Evolutionary conservation across 2,797 vertebrate species (phyloP), one percentile per base, ranked within the genome.

Genomic region (Heteromormyrus szaboi): DNA sequence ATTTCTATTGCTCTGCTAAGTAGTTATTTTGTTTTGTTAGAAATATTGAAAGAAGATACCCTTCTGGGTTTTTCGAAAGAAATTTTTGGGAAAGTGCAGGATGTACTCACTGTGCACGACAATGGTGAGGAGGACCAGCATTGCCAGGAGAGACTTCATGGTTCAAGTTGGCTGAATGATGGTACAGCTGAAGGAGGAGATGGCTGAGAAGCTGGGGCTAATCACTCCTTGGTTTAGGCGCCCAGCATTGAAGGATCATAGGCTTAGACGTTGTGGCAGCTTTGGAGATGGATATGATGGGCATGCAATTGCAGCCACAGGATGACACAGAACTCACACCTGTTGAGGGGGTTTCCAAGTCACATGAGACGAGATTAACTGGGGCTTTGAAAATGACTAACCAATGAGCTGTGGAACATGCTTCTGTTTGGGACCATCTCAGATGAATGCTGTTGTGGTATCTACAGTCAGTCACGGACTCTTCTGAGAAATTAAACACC

Each of bases 81-180:
- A 44, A 41, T 79, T 1, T 51, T 51, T 54, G 50, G 48, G 1
- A 17, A 51, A 5, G 50, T 33, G 25, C n/a, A 29, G 19, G 54
- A 22, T 33, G 90, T 90, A 96, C 96, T 97, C 93, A 97, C 96
- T 91, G 92, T 95, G 91, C 88, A 90, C 92, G 1, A 93, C 93
- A 92, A 96, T 90, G 90, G 93, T 92, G 0, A 94, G 8, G 88
- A 97, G 3, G 51, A 96, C 83, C 89, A 95, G 93, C 89, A 94
- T 87, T 81, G 84, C 84, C 83, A 97, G 93, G 6, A 92, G 41
- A 56, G 92, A 92, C 94, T 91, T 96, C 96, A 97, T 96, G 90
- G 92, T 11, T 44, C 89, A 44, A 91, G 19, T 37, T 0, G 17
- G 86, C 6, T 3, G 37, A 87, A 22, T 46, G 53, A 33, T 46